These are phyloP conservation scores for Peucedramus taeniatus DNA, from an alignment of 2,113 vertebrate genomes.

Conservation along the genomic window DNA sequence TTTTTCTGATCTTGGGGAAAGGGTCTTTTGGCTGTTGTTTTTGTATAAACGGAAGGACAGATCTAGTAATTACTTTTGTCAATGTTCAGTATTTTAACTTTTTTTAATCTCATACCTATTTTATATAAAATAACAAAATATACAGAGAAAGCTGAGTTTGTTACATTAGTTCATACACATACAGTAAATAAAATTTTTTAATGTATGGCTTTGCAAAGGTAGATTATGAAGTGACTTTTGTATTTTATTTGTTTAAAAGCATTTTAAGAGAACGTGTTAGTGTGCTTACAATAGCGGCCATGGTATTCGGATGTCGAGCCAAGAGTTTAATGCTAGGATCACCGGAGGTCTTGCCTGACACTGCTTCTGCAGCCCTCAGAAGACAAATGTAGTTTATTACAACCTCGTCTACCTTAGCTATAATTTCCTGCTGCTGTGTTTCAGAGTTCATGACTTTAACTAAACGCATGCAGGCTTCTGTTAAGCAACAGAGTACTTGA, in stretches of 20 bases:
- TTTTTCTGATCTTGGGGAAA: not conserved
- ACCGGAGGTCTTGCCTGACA: conserved; percentile 76
- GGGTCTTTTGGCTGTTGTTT: conserved; percentile 27
- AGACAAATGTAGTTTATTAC: conserved; percentile 89
- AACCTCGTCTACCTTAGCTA: conserved; percentile 85
- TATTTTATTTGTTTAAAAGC: conserved; percentile 87
- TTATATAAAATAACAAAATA: conserved; percentile 96
- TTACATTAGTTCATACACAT: conserved; percentile 88
- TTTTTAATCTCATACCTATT: conserved; percentile 76
- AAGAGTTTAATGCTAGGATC: conserved; percentile 87
- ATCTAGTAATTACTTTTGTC: conserved; percentile 63
- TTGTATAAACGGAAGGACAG: conserved; percentile 64
- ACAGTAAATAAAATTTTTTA: conserved; percentile 78
- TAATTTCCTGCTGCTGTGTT: conserved; percentile 80
- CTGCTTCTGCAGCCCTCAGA: conserved; percentile 84
- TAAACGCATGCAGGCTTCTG: conserved; percentile 92
- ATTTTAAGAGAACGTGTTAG: conserved; percentile 92
- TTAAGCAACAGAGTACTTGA: conserved; percentile 91
- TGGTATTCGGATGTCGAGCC: conserved; percentile 86
- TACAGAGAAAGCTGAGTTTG: conserved; percentile 83
- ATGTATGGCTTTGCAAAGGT: conserved; percentile 98
- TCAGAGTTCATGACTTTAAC: conserved; percentile 85
- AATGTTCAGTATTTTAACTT: conserved; percentile 71
- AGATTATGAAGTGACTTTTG: conserved; percentile 82
- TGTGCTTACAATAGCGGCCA: conserved; percentile 90